Conservation (phyloP, 2,113 vertebrate species). For the Corythornis vintsioides region DNA sequence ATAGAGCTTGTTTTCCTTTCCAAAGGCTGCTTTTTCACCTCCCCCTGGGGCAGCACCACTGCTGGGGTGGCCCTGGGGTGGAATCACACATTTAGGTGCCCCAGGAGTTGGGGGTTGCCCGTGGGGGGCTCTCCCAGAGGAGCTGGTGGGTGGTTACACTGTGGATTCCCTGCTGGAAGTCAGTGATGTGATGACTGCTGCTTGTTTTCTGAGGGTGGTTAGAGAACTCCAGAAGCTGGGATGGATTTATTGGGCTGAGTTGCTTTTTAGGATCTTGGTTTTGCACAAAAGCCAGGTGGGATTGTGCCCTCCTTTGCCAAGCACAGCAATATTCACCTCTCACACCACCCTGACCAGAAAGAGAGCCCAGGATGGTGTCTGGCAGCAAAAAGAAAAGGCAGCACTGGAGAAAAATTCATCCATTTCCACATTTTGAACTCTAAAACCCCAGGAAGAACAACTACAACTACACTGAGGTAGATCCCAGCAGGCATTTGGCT, state of each 20-base stretch:
- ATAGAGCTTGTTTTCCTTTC: conserved; percentile 42
- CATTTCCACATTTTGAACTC: neutral
- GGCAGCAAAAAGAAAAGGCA: neutral
- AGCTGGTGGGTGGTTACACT: neutral
- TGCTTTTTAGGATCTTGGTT: neutral
- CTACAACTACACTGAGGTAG: neutral
- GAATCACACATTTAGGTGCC: too few species aligned
- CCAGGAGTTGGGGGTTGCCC: neutral
- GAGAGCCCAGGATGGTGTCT: neutral
- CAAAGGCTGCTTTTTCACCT: neutral
- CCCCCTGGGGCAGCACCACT: neutral
- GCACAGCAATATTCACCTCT: neutral
- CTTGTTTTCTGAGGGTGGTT: neutral
- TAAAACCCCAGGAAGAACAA: neutral
- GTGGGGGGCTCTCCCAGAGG: neutral
- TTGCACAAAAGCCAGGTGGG: neutral
- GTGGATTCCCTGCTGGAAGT: neutral
- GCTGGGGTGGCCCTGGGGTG: too few species aligned
- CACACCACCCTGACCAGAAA: neutral
- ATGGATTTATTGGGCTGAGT: neutral
- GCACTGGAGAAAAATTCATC: neutral
- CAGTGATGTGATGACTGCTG: neutral
- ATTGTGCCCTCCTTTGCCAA: neutral
- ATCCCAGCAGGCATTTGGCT: neutral
- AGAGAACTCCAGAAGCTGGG: neutral